Base-by-base conservation (phyloP, 2,113 vertebrate species). In the Nerophis ophidion region DNA sequence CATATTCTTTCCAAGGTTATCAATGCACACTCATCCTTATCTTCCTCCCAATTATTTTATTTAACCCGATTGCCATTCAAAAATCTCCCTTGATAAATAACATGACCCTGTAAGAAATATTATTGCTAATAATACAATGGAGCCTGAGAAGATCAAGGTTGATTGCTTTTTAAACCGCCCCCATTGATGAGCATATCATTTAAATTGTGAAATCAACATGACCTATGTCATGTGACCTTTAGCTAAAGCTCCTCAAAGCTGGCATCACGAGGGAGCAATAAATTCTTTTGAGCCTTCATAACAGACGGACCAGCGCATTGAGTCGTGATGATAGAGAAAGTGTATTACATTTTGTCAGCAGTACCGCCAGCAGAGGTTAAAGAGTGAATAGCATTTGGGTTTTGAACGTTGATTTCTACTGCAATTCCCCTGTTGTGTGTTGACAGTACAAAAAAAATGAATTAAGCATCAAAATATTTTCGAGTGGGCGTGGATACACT, bases 381-480 rank as follows among this genome's bases (percentile, higher is more conserved):
- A 62, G 38, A 16, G 8, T 11, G 8, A 55, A 36, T n/a, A 19
- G 84, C 83, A 78, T 55, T 82, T 83, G 80, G 73, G 81, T 76
- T 85, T 84, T 87, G 78, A 81, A 76, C 65, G 68, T 87, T 88
- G 81, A 89, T 90, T 90, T 86, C 77, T 68, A 75, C 77, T 75
- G 81, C 83, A 88, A 89, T 90, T 90, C 88, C 77, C 66, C 70
- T 63, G 80, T 78, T 80, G 75, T 83, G 75, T 75, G 81, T 80
- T 79, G 83, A 80, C 87, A 79, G 72, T 81, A 82, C 61, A 74
- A 65, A 70, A 89, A 89, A 90, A 90, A 84, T 86, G 77, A 86
- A 84, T 89, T 88, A 89, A 81, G 72, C 66, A 75, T 62, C 63
- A 72, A 72, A 72, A 76, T 77, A 76, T 61, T 77, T 80, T 79